Evolutionary conservation across 2,888 invertebrate species (phyloP), one percentile per base, ranked within the genome.

Genomic region (Temnothorax rugatulus): DNA sequence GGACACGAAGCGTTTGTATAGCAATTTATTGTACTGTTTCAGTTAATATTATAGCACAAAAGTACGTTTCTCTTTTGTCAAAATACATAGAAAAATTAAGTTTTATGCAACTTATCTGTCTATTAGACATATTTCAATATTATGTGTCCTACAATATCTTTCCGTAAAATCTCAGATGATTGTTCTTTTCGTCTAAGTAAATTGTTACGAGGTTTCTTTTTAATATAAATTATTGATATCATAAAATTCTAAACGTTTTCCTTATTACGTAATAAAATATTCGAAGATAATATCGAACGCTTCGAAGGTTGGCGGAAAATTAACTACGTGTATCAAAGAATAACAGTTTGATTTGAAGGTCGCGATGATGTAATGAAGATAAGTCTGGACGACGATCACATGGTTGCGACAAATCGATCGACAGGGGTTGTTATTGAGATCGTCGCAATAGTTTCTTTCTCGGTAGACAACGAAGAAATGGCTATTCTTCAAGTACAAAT

Each of bases 281-380:
- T 63, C 11, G 34, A 52, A 77, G 15, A 66, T 13, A 29, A 59
- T 71, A 15, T 54, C 4, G 34, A 21, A 34, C 34, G 44, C 8
- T 47, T 9, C 8, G 38, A 64, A 76, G 63, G 76, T 76, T 52
- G 21, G 5, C 29, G 13, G 54, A 66, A 76, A 76, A 77, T 68
- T 52, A 44, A 71, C 7, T 69, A 57, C 15, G 54, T 25, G 34
- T 29, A n/a, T 29, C 41, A 13, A 25, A 47, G 57, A 59, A 18
- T 59, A 71, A 47, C 34, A 34, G 18, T 50, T 71, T 15, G 21
- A 34, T 59, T 21, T 59, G 59, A 81, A 71, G 79, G 71, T 71
- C 47, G 57, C 44, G 77, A 44, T 77, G 71, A 81, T 47, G 59
- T 59, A 81, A 81, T 44, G 18, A 44, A 69, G 34, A 71, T 59